Base-by-base conservation (phyloP, 1,140 invertebrate species). In the Bombus waltoni region DNA sequence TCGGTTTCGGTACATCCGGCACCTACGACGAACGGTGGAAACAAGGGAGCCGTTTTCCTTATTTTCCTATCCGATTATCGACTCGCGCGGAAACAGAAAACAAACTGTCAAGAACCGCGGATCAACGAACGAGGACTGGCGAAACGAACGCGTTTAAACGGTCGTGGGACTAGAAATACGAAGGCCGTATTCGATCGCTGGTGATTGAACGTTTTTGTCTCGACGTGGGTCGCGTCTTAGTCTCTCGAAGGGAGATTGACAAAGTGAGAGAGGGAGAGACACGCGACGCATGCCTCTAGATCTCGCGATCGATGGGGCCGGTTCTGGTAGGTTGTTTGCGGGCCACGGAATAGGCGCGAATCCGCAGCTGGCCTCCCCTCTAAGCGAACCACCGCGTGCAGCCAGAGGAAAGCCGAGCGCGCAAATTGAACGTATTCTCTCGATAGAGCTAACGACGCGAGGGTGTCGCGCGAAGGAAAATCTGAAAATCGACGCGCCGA, bases 241-340 rank as follows among this genome's bases (percentile, higher is more conserved):
- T 47, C 44, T 32, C 44, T 18, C 44, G 9, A n/a, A 10, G 78
- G 18, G 32, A 8, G 59, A 57, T 40, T 28, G 35, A 35, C 44
- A 25, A 32, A 47, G 35, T 9, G 40, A 40, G 40, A 32, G 40
- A 38, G 80, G 59, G 73, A 53, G 65, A 42, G 62, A 59, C 62
- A 70, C 73, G 79, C 42, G 47, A 85, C 84, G 84, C 84, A 65
- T 73, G 72, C 72, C 66, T 86, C 72, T 86, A 40, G 89, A 90
- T 90, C 89, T 42, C 68, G 81, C 81, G 89, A 89, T 90, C 88
- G 89, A 89, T 87, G 86, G 53, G 75, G 44, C 66, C 62, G 13
- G 68, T 68, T 47, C 87, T 35, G 85, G 73, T 81, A 40, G 73
- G 75, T 77, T n/a, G 66, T 85, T 73, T 47, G 76, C 68, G 82